These are phyloP conservation scores for Paedocypris micromegethes DNA, from an alignment of 2,797 vertebrate species.

Conservation along the genomic window DNA sequence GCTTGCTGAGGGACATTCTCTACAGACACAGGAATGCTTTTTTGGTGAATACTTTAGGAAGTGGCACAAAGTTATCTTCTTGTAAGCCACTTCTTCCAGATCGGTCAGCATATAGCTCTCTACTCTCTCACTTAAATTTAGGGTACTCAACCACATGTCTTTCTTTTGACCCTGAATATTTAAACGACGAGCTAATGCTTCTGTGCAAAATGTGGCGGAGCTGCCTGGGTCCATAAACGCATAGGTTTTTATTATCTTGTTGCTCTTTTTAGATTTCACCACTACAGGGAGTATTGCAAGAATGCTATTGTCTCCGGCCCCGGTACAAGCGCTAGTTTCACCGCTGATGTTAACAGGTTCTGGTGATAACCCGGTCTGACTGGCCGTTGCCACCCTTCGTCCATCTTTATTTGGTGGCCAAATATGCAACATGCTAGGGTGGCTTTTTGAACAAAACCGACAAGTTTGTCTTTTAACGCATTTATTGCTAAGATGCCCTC, in stretches of 20 bases:
- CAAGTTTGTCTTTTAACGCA: conserved; percentile 14
- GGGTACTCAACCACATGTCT: conserved; percentile 24
- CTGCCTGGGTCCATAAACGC: conserved; percentile 33
- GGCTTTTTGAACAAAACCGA: conserved; percentile 13
- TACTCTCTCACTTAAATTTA: conserved; percentile 5
- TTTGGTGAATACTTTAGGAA: conserved; percentile 31
- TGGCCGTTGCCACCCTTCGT: neutral
- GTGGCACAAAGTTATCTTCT: conserved; percentile 20
- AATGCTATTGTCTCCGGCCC: conserved; percentile 14
- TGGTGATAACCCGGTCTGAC: neutral
- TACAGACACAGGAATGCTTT: neutral
- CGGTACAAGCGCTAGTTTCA: conserved; percentile 12
- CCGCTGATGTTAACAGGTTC: neutral
- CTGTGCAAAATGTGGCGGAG: conserved; percentile 25
- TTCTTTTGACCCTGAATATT: conserved; percentile 18
- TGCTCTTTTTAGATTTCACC: conserved; percentile 23
- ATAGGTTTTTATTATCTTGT: conserved; percentile 13
- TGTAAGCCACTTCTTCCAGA: conserved; percentile 22
- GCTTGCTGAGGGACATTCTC: conserved; percentile 16
- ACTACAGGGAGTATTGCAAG: conserved; percentile 17
- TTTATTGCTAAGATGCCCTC: conserved; percentile 28
- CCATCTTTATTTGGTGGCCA: neutral
- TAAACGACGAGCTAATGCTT: conserved; percentile 14
- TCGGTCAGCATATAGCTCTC: conserved; percentile 6
- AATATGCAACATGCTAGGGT: conserved; percentile 18